These are phyloP conservation scores for Syngnathus floridae DNA, from an alignment of 2,113 vertebrate genomes.

Conservation along the genomic window DNA sequence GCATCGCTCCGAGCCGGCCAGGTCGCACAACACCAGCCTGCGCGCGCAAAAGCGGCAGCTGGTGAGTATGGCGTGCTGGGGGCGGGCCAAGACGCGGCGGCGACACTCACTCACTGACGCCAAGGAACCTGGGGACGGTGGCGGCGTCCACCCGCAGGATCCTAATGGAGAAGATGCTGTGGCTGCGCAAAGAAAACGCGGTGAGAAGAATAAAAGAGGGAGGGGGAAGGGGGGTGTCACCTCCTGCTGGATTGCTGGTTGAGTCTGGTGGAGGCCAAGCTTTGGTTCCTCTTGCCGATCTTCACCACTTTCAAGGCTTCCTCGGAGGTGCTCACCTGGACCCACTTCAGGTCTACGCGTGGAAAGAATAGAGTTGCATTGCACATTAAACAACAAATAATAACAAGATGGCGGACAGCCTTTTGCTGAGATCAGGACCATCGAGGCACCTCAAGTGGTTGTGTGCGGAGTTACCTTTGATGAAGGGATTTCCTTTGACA, in stretches of 20 bases:
- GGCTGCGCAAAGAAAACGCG: constrained; percentile 69
- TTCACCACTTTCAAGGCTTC: constrained; percentile 88
- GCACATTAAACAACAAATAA: too few species aligned
- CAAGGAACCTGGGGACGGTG: constrained; percentile 69
- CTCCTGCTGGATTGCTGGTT: constrained; percentile 89
- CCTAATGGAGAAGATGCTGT: constrained; percentile 90
- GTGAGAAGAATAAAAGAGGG: too few species aligned
- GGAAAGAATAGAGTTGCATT: too few species aligned
- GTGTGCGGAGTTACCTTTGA: constrained; percentile 78
- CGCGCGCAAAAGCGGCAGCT: background rate
- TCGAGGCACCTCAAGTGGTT: too few species aligned
- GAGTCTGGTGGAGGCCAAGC: constrained; percentile 82
- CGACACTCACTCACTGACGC: constrained; percentile 86
- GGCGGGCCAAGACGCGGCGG: background rate
- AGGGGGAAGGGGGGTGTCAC: constrained; percentile 45
- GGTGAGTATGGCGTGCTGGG: background rate
- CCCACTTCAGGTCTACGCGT: constrained; percentile 82
- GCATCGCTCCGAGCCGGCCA: constrained; percentile 91
- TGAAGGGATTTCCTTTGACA: constrained; percentile 84
- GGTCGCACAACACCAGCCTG: constrained; percentile 86
- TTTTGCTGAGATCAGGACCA: too few species aligned
- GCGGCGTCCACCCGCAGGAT: constrained; percentile 78
- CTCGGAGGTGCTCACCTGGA: constrained; percentile 83
- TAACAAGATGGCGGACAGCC: background rate
- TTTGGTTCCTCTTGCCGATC: constrained; percentile 85